These are phyloP conservation scores for Chrysochloris asiatica DNA, from an alignment of 2,113 vertebrate species.

Conservation along the genomic window DNA sequence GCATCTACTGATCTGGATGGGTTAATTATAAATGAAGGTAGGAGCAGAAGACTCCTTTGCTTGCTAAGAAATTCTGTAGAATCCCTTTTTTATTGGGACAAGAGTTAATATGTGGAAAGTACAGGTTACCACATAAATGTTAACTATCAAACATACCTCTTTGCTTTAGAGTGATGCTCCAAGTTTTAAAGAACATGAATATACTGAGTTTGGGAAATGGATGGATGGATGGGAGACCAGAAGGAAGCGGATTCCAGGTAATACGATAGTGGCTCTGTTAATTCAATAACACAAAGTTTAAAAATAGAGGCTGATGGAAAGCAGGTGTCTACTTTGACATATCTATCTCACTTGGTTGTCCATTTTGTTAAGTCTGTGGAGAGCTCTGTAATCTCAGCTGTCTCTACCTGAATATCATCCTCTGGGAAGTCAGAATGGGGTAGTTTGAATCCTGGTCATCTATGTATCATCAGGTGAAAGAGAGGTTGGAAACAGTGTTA, in stretches of 20 bases:
- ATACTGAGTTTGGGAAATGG: slow-evolving; percentile 88
- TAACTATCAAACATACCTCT: accelerated
- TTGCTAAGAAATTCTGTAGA: accelerated
- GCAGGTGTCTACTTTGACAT: accelerated
- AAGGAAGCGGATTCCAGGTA: slow-evolving; percentile 87
- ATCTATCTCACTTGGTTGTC: not conserved
- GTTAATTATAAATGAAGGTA: no score
- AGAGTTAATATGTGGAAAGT: accelerated
- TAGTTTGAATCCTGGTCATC: accelerated
- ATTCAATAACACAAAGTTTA: accelerated
- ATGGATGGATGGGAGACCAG: slow-evolving; percentile 92
- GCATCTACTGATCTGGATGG: accelerated
- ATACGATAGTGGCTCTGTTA: accelerated
- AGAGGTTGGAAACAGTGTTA: accelerated
- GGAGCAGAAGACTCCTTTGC: no score
- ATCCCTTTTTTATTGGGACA: not conserved
- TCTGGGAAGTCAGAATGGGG: not conserved
- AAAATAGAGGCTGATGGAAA: not conserved
- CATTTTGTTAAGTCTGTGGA: not conserved
- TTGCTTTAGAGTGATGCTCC: slow-evolving; percentile 80
- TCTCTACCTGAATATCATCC: accelerated
- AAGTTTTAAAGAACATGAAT: slow-evolving; percentile 80
- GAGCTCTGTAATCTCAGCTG: accelerated
- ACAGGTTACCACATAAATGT: not conserved
- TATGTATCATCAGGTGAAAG: accelerated